A percentile compares a stretch with the other conserved stretches of the same genome.
These are phyloP conservation scores for Myotis lucifugus DNA, from an alignment of 2,113 vertebrate species.

Conservation along the genomic window DNA sequence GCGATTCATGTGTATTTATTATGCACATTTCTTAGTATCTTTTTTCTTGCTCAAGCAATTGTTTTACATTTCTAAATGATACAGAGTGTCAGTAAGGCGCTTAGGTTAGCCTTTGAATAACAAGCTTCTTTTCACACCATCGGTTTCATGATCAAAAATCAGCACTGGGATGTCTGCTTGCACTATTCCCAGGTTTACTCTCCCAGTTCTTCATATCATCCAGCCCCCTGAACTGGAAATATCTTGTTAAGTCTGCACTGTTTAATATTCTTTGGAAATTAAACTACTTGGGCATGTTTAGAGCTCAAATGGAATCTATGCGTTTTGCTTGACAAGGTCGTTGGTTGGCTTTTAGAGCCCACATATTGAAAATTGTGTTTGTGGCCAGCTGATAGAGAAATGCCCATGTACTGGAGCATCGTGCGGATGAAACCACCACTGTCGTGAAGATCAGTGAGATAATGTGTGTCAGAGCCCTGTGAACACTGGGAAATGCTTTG, in stretches of 20 bases:
- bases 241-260: constrained; percentile 50
- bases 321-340: constrained; percentile 55
- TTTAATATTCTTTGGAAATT: constrained; percentile 77
- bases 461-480: background rate
- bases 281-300: constrained; percentile 67
- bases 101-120: constrained; percentile 37
- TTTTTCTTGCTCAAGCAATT: background rate
- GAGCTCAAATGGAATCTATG: constrained; percentile 40
- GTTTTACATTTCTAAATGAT: constrained; percentile 64
- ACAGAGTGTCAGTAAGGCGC: background rate
- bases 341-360: constrained; percentile 56
- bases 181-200: constrained; percentile 14
- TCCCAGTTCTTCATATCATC: constrained; percentile 41
- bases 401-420: constrained; percentile 2
- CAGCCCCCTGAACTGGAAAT: constrained; percentile 59
- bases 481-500: background rate
- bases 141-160: constrained; percentile 43
- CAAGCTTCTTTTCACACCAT: constrained; percentile 31
- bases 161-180: background rate
- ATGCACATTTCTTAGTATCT: background rate
- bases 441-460: constrained; percentile 42
- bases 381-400: background rate
- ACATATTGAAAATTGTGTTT: constrained; percentile 43
- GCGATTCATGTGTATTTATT: background rate
- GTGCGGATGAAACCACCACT: constrained; percentile 16